Conservation (phyloP, 1,140 invertebrate species). For the Campoletis sonorensis region DNA sequence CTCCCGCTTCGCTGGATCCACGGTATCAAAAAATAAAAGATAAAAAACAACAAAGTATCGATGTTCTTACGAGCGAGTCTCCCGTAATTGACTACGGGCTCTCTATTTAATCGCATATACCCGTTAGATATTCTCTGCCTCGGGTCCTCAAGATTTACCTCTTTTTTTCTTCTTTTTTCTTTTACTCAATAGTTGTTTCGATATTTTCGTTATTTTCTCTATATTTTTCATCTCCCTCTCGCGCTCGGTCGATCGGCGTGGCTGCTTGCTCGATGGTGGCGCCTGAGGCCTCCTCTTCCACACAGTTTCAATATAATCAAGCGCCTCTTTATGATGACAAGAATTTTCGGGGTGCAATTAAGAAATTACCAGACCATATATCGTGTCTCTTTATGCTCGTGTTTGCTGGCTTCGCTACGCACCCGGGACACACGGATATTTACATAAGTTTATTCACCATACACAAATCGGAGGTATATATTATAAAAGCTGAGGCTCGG, state of each 20-base stretch:
- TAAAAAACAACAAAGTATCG: not conserved
- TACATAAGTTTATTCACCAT: constrained; percentile 55
- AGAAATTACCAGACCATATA: constrained; percentile 76
- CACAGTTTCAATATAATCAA: constrained; percentile 66
- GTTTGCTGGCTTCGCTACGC: constrained; percentile 35
- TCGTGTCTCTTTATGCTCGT: constrained; percentile 72
- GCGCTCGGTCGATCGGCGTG: not conserved
- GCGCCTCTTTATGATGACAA: constrained; percentile 74
- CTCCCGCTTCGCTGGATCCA: not conserved
- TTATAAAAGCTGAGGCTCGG: not conserved
- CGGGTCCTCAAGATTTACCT: not conserved
- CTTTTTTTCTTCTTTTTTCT: too few relatives aligned
- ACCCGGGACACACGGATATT: constrained; percentile 59
- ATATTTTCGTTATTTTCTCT: not conserved
- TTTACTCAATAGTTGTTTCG: not conserved
- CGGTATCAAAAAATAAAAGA: too few relatives aligned
- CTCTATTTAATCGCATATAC: not conserved
- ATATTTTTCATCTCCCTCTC: not conserved
- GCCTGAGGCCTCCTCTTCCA: constrained; percentile 50
- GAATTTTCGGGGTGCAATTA: constrained; percentile 75
- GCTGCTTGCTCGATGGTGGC: constrained; percentile 51
- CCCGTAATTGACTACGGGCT: not conserved
- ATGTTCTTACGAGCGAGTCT: not conserved
- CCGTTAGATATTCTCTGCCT: not conserved
- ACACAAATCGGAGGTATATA: constrained; percentile 16